Evolutionary conservation across 2,797 vertebrate genomes (phyloP).

Genomic region (Alauda arvensis): DNA sequence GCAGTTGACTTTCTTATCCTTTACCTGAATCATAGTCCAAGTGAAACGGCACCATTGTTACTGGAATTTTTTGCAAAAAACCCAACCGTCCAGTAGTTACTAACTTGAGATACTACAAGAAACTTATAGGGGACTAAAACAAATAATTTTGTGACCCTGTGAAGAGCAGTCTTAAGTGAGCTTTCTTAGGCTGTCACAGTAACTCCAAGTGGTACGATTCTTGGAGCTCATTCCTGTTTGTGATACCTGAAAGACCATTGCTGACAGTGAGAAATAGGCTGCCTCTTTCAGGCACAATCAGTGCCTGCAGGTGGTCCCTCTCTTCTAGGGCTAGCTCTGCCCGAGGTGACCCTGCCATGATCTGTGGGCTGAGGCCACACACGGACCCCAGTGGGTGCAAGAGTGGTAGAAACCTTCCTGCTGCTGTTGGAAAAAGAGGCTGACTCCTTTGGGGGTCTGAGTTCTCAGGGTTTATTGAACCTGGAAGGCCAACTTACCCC

Average conservation of each 20-base stretch:
- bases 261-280: not conserved
- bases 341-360: too few relatives aligned
- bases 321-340: too few relatives aligned
- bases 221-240: not conserved
- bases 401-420: too few relatives aligned
- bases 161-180: not conserved
- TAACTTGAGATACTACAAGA: not conserved
- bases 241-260: not conserved
- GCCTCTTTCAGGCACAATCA: not conserved
- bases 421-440: too few relatives aligned
- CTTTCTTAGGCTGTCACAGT: not conserved
- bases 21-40: not conserved
- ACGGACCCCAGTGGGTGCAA: too few relatives aligned
- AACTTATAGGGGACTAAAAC: not conserved
- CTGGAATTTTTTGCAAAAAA: not conserved
- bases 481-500: too few relatives aligned
- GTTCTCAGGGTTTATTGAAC: too few relatives aligned
- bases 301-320: accelerated
- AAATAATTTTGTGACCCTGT: not conserved
- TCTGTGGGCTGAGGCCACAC: too few relatives aligned
- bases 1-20: not conserved
- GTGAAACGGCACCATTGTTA: not conserved
- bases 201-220: not conserved
- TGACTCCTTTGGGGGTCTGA: too few relatives aligned
- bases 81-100: not conserved